Conservation (phyloP, 1,140 invertebrate species). For the Papilio dardanus region DNA sequence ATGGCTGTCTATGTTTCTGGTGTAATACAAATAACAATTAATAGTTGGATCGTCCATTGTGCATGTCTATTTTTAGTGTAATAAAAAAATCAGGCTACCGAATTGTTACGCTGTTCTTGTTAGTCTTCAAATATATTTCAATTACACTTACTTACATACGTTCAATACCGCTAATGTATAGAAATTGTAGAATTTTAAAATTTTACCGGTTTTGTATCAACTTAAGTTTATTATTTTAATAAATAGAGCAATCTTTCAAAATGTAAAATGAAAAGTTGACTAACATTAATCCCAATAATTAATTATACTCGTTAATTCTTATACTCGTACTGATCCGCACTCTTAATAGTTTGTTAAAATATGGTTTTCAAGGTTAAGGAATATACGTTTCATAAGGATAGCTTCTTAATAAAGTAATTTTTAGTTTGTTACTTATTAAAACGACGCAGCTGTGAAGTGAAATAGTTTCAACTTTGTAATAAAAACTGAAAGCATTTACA, state of each 20-base stretch:
- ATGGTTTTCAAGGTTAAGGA: too few species aligned
- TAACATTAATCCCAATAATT: too few species aligned
- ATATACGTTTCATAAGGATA: too few species aligned
- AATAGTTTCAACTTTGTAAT: slow-evolving; percentile 22
- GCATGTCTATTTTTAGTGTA: background rate
- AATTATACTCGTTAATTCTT: too few species aligned
- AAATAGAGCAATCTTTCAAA: too few species aligned
- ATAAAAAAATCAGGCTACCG: background rate
- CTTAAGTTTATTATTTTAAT: too few species aligned
- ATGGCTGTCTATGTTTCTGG: background rate
- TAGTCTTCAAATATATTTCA: background rate
- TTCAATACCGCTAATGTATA: too few species aligned
- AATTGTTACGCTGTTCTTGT: background rate
- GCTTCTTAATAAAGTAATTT: background rate
- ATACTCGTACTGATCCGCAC: too few species aligned
- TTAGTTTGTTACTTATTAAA: background rate
- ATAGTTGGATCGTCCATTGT: background rate
- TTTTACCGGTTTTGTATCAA: too few species aligned
- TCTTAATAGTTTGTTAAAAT: too few species aligned
- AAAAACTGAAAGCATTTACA: slow-evolving; percentile 9
- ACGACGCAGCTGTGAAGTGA: background rate
- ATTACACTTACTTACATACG: background rate
- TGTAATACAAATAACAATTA: background rate
- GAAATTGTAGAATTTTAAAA: too few species aligned
- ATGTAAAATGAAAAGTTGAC: too few species aligned